Percentiles rank a stretch among this genome's conserved stretches.
These are phyloP conservation scores for Hycleus phaleratus DNA, from an alignment of 1,140 invertebrate species.

Conservation along the genomic window DNA sequence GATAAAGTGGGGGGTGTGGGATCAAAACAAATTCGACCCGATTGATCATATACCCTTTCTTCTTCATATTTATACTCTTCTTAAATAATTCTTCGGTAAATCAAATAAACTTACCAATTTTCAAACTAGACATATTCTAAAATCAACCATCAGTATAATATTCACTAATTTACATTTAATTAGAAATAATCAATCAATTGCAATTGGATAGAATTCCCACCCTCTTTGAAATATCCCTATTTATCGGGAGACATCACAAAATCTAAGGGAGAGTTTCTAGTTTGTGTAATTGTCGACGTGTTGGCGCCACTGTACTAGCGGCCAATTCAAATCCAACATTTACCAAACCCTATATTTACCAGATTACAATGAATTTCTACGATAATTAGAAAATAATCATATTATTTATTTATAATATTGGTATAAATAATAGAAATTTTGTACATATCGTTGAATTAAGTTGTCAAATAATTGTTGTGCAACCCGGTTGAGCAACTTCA, in stretches of 20 bases:
- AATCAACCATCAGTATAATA: slow-evolving; percentile 29
- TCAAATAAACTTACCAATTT: slow-evolving; percentile 48
- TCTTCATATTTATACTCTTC: too few relatives aligned
- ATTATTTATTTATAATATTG: too few relatives aligned
- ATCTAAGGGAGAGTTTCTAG: slow-evolving; percentile 3
- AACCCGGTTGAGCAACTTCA: too few relatives aligned
- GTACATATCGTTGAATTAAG: too few relatives aligned
- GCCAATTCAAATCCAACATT: too few relatives aligned
- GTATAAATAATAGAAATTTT: too few relatives aligned
- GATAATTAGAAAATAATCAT: too few relatives aligned
- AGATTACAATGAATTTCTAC: too few relatives aligned
- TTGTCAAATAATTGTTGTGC: too few relatives aligned
- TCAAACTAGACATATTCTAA: slow-evolving; percentile 57
- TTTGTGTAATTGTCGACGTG: background rate
- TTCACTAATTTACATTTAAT: slow-evolving; percentile 4
- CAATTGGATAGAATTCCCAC: background rate
- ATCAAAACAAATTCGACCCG: slow-evolving; percentile 19
- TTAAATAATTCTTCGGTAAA: too few relatives aligned
- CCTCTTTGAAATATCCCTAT: background rate
- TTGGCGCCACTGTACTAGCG: background rate
- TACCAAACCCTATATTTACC: too few relatives aligned
- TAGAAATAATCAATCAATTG: background rate
- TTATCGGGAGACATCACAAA: slow-evolving; percentile 12
- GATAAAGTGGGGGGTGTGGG: slow-evolving; percentile 28
- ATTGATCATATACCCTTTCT: too few relatives aligned